Evolutionary conservation across 2,113 vertebrate species (phyloP), one percentile per base, ranked within the genome.

Genomic region (Platycercus adscitus): DNA sequence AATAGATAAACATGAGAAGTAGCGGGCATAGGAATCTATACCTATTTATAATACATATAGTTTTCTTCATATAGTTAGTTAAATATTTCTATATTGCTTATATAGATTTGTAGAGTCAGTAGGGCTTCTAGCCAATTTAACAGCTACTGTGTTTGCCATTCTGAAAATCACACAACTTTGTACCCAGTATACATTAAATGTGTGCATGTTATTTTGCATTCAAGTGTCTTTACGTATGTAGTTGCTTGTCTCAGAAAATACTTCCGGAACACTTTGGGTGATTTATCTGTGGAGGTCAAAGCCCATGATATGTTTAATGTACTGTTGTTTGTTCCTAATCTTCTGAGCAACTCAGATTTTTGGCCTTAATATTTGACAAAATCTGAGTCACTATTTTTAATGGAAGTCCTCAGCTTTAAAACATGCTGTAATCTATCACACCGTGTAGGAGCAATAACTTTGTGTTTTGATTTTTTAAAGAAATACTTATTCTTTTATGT

Each of bases 61-160:
- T 64, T 84, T 91, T 64, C 66, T 75, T 89, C 9, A 13, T 28
- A 31, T 16, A 43, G 19, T 75, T 84, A 68, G 39, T 77, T 43
- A 53, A 71, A 29, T 73, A 88, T 29, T 73, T 61, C 8, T 81
- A 4, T 68, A 5, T 72, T 52, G 20, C 13, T 50, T 73, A 3
- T 4, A 10, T 35, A 75, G 26, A 25, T 89, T 35, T 81, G 53
- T 24, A 43, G 31, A 50, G 15, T 53, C 23, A 26, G 25, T 50
- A 41, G 49, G 10, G 61, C 50, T 39, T 63, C 33, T 33, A 52
- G 17, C 47, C 35, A 46, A 2, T 83, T 60, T 73, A 52, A 35
- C 26, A 68, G 3, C 39, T 56, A 0, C 37, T 85, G 0, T 7
- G 15, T 65, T 86, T 6, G 11, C 23, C 0, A 0, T 77, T 89